Evolutionary conservation across 2,888 invertebrate species (phyloP).

Genomic region (Embidobia sp.): DNA sequence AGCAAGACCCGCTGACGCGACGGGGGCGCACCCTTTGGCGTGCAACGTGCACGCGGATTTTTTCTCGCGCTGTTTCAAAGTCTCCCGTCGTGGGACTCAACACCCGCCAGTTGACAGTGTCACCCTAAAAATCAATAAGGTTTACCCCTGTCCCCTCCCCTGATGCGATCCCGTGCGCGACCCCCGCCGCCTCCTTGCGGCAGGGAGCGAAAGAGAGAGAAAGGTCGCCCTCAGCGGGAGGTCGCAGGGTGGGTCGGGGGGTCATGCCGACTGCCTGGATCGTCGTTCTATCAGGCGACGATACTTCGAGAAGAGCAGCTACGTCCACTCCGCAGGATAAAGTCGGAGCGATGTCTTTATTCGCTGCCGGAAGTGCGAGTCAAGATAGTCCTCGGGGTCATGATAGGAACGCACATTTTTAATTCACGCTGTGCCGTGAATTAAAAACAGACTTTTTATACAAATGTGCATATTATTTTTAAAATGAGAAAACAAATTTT

Average conservation of each 20-base stretch:
- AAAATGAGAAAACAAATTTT: too few species aligned
- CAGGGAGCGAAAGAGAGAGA: constrained; percentile 11
- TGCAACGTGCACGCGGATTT: constrained; percentile 76
- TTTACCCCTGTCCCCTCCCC: constrained; percentile 79
- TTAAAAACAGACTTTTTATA: too few species aligned
- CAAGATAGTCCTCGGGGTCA: too few species aligned
- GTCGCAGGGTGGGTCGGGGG: constrained; percentile 66
- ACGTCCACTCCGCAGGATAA: constrained; percentile 39
- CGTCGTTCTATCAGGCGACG: constrained; percentile 76
- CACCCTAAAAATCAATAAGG: constrained; percentile 87
- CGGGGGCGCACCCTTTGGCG: too few species aligned
- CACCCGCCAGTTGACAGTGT: constrained; percentile 85
- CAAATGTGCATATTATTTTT: too few species aligned
- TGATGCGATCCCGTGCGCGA: constrained; percentile 79
- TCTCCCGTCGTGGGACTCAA: constrained; percentile 82
- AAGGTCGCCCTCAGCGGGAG: constrained; percentile 67
- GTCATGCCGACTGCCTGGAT: constrained; percentile 73
- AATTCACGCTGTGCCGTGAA: too few species aligned
- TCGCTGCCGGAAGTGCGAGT: constrained; percentile 9
- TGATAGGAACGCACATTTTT: too few species aligned
- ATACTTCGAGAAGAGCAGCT: constrained; percentile 65
- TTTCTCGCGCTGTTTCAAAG: constrained; percentile 81
- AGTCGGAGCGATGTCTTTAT: too few species aligned
- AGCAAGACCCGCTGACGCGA: too few species aligned
- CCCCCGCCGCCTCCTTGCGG: constrained; percentile 63